Evolutionary conservation across 2,888 invertebrate species (phyloP), one percentile per base, ranked within the genome.

Genomic region (Tryphoninae sp.): DNA sequence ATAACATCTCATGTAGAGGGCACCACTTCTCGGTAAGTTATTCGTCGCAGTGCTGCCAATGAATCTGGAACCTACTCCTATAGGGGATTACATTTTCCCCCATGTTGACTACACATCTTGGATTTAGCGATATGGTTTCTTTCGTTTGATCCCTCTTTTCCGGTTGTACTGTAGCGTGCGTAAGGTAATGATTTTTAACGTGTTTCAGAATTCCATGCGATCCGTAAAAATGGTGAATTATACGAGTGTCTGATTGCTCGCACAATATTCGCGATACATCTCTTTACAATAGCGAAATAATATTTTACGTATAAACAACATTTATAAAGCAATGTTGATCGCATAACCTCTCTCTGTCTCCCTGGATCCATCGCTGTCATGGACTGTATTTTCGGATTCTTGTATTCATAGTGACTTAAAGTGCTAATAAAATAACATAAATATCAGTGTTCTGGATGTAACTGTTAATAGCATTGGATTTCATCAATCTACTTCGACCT

Each of bases 121-220:
- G 73, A 68, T 68, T 68, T 73, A 59, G 58, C 51, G 69, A 61
- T 51, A 78, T 64, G 61, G 73, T 77, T 71, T 74, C 77, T 81
- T 65, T 81, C 79, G 76, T 76, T 82, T 42, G 84, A 77, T 77
- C 83, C 83, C 79, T 83, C 89, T 88, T 89, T 90, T 90, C 89
- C 88, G 88, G 89, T 89, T 86, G 82, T 86, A 79, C 86, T 76
- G 84, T 86, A 87, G 83, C 87, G 88, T 86, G 89, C 78, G 84
- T 53, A 84, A 90, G 90, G 90, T 90, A 89, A 89, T 73, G 69
- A 55, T 84, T 84, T 86, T 83, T 80, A 83, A 61, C 76, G 69
- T 80, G 68, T 81, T 64, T 83, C 82, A 69, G 67, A 78, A 90
- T 89, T 89, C 84, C 51, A 76, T 61, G 64, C 62, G 87, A 90